Conservation (phyloP, 1,140 invertebrate species). For the Saccostrea glomerata region DNA sequence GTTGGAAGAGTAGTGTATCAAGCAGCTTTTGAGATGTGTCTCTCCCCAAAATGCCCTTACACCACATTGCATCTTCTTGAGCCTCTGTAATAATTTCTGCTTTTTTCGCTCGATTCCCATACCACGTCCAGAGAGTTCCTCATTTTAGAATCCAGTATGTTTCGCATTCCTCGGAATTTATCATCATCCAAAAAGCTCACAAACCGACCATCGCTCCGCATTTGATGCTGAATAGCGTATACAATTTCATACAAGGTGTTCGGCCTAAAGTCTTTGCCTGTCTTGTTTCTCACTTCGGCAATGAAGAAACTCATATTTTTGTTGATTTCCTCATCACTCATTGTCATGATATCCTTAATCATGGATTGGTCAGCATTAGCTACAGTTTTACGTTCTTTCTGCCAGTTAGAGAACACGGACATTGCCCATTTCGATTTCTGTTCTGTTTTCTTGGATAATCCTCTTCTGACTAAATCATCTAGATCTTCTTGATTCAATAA, state of each 20-base stretch:
- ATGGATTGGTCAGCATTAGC: neutral
- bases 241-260: neutral
- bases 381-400: neutral
- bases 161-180: neutral
- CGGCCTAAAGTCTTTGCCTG: neutral
- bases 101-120: neutral
- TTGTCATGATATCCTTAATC: neutral
- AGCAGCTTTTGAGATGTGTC: neutral
- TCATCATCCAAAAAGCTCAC: neutral
- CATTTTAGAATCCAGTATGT: neutral
- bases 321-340: neutral
- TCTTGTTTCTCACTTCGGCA: neutral
- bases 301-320: neutral
- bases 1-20: slow-evolving; percentile 5
- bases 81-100: neutral
- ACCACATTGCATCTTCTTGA: neutral
- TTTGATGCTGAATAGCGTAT: neutral
- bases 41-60: neutral
- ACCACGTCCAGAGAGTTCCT: neutral
- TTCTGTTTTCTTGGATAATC: neutral
- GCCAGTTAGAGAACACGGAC: neutral
- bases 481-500: too few relatives aligned
- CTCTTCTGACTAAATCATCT: neutral
- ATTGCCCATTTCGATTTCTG: neutral
- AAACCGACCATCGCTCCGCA: neutral